Evolutionary conservation across 2,797 vertebrate genomes (phyloP), one percentile per base, ranked within the genome.

Genomic region (Eleutherodactylus coqui): DNA sequence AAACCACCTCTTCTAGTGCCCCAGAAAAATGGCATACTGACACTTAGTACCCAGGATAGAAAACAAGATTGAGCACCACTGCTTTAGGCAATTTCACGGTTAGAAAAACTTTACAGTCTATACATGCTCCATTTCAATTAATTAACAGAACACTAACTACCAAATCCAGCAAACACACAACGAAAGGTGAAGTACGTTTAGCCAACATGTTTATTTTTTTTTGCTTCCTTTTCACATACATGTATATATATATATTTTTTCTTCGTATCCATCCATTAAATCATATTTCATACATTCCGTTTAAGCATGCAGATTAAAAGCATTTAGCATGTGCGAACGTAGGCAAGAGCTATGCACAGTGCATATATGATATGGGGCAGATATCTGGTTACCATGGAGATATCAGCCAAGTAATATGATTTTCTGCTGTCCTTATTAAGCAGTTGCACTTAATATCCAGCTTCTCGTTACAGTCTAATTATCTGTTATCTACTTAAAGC

Each of bases 401-500:
- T 76, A 86, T 67, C 79, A 69, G 79, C 21, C 13, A 55, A 67
- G 34, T 76, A 69, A 82, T 53, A 76, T 69, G 17, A 76, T 64
- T 53, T 69, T 60, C 58, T 77, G 79, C 72, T 82, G 55, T 58
- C 70, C 45, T 17, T 76, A 82, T 75, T 86, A 86, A 73, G 72
- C 85, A 86, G 27, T 75, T 75, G 58, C 72, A 86, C 79, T 86
- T 86, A 82, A 86, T 86, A 86, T 69, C 79, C 70, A 69, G 79
- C 85, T 82, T 49, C 76, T 86, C 55, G 29, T 86, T 82, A 77
- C 72, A 76, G 85, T 82, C 45, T 82, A 76, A 86, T 86, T 86
- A 86, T 82, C 78, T 82, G 72, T 86, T 86, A 86, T 82, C 85
- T 76, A 80, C 85, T 77, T 82, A 86, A 51, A n/a, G 34, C 85